Evolutionary conservation across 2,797 vertebrate species (phyloP).

Genomic region (Mustela erminea): DNA sequence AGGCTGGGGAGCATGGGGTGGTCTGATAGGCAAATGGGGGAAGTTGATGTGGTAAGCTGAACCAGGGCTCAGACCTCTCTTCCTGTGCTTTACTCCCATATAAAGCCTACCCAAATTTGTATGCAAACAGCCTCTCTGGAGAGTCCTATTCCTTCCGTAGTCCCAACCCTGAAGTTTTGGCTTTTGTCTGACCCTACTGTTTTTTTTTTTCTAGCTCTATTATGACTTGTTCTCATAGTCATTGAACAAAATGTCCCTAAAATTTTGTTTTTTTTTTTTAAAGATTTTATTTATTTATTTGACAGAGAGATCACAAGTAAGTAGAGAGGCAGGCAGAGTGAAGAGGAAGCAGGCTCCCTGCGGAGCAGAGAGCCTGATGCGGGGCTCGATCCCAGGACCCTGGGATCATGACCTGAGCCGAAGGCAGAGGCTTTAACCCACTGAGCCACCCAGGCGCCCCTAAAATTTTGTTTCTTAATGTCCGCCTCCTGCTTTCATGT

Average conservation of each 20-base stretch:
- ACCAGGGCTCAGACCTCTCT: background rate
- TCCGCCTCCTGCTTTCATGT: background rate
- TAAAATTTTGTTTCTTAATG: background rate
- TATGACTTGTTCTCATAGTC: background rate
- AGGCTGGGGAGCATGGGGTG: background rate
- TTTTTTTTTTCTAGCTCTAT: background rate
- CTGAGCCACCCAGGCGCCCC: no score
- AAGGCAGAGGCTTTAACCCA: no score
- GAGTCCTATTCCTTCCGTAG: background rate
- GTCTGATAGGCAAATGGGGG: conserved; percentile 60
- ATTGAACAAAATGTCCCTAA: background rate
- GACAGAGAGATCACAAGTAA: no score
- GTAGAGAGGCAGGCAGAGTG: no score
- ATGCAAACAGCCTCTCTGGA: conserved; percentile 39
- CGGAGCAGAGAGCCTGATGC: no score
- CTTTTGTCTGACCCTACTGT: background rate
- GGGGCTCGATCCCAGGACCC: no score
- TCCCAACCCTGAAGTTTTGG: background rate
- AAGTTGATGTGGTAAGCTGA: background rate
- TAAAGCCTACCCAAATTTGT: conserved; percentile 56
- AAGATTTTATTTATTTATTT: no score
- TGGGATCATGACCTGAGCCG: no score
- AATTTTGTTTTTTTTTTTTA: no score
- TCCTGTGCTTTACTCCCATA: background rate
- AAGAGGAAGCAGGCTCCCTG: no score